These are phyloP conservation scores for Pterobdella sp. DNA, from an alignment of 2,888 invertebrate genomes.

Conservation along the genomic window DNA sequence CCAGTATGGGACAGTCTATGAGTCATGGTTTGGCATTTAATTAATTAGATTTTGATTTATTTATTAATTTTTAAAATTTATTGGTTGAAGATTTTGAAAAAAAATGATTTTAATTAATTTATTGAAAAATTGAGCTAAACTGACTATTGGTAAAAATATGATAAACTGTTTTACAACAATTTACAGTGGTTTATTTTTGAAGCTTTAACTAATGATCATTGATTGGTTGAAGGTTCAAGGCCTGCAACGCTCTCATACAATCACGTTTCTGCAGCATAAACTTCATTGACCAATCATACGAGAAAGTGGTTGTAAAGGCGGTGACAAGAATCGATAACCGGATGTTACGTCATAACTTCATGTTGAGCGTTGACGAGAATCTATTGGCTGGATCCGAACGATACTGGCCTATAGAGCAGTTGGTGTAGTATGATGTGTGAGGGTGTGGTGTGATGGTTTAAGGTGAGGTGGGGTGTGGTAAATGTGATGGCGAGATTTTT, in stretches of 20 bases:
- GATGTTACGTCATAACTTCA: conserved; percentile 46
- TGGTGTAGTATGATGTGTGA: not conserved
- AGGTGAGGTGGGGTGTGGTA: not conserved
- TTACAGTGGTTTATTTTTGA: too few species aligned
- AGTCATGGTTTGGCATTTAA: not conserved
- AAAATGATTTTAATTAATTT: too few species aligned
- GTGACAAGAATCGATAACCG: conserved; percentile 49
- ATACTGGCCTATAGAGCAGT: conserved; percentile 31
- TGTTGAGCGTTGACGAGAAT: conserved; percentile 43
- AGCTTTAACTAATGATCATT: too few species aligned
- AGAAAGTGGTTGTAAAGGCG: conserved; percentile 46
- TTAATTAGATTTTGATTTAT: not conserved
- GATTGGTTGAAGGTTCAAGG: conserved; percentile 44
- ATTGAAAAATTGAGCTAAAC: too few species aligned
- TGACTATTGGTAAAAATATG: too few species aligned
- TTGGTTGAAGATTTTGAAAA: not conserved
- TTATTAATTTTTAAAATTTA: not conserved
- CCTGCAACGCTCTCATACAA: conserved; percentile 49
- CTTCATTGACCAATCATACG: conserved; percentile 41
- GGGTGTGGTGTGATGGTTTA: not conserved
- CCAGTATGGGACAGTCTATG: not conserved
- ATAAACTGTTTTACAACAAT: too few species aligned
- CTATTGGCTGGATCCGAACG: conserved; percentile 45
- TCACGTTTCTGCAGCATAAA: conserved; percentile 51
- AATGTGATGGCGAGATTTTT: conserved; percentile 37